Evolutionary conservation across 1,140 invertebrate genomes (phyloP).

Genomic region (Choristoneura fumiferana): DNA sequence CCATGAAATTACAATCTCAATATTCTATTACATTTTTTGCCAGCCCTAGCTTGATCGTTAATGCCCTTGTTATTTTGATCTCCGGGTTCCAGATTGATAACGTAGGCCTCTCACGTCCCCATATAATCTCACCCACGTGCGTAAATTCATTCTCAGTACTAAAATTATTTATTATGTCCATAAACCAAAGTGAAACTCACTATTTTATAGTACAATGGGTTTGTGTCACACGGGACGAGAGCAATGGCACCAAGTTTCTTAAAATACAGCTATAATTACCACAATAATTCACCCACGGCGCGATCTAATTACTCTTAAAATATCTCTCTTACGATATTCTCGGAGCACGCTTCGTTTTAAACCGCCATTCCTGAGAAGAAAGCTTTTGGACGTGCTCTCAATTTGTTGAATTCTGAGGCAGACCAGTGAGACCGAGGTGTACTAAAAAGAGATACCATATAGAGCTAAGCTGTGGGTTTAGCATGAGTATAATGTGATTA

Average conservation of each 20-base stretch:
- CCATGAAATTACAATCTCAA: no score
- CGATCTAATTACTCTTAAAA: background rate
- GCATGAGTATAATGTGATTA: background rate
- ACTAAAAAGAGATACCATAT: background rate
- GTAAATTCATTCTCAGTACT: background rate
- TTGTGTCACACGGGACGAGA: background rate
- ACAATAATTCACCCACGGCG: background rate
- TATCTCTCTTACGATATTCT: background rate
- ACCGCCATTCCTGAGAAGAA: background rate
- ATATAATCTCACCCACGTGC: conserved; percentile 2
- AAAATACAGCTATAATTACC: conserved; percentile 2
- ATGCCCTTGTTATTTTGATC: conserved; percentile 9
- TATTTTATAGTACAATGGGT: background rate
- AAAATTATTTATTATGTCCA: background rate
- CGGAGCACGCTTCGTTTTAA: background rate
- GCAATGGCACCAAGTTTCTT: background rate
- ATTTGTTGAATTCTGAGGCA: background rate
- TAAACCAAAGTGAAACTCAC: conserved; percentile 7
- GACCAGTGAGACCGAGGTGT: background rate
- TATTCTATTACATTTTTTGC: no score
- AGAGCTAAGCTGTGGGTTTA: background rate
- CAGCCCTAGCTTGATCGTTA: background rate
- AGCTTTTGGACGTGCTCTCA: background rate
- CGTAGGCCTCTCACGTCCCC: background rate
- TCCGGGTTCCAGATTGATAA: background rate